These are phyloP conservation scores for Himantopus leucocephalus DNA, from an alignment of 2,113 vertebrate genomes.

Conservation along the genomic window DNA sequence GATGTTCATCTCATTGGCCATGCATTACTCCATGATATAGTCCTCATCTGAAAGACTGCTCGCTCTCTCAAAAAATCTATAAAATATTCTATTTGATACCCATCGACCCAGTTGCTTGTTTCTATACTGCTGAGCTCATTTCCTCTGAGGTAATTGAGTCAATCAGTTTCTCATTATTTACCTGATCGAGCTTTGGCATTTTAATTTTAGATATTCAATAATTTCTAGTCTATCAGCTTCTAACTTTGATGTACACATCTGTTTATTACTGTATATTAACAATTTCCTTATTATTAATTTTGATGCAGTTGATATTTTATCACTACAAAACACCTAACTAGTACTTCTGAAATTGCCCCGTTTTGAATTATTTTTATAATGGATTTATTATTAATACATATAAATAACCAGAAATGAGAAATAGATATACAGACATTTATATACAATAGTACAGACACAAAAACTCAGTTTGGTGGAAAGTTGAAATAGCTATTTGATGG, in stretches of 20 bases:
- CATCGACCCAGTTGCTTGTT: constrained; percentile 29
- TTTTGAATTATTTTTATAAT: background rate
- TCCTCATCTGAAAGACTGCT: constrained; percentile 15
- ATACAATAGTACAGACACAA: background rate
- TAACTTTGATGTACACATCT: constrained; percentile 47
- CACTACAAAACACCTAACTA: background rate
- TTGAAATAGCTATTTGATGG: background rate
- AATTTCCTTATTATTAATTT: constrained; percentile 16
- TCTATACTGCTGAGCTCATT: constrained; percentile 66
- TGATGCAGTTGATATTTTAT: constrained; percentile 1
- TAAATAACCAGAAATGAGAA: background rate
- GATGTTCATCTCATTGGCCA: background rate
- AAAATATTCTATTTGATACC: constrained; percentile 31
- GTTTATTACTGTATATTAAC: constrained; percentile 28
- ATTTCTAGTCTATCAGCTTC: constrained; percentile 62
- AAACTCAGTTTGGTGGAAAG: background rate
- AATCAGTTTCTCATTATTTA: constrained; percentile 72
- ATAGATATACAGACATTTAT: background rate
- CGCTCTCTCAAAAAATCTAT: background rate
- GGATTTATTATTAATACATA: background rate
- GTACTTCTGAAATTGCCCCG: background rate
- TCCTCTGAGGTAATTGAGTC: constrained; percentile 65
- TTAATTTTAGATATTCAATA: constrained; percentile 74
- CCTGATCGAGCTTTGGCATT: constrained; percentile 64
- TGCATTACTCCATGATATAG: background rate